Evolutionary conservation across 92 coral and sea anemone species (phyloP).

Genomic region (Hydrozoanthus gracilis): DNA sequence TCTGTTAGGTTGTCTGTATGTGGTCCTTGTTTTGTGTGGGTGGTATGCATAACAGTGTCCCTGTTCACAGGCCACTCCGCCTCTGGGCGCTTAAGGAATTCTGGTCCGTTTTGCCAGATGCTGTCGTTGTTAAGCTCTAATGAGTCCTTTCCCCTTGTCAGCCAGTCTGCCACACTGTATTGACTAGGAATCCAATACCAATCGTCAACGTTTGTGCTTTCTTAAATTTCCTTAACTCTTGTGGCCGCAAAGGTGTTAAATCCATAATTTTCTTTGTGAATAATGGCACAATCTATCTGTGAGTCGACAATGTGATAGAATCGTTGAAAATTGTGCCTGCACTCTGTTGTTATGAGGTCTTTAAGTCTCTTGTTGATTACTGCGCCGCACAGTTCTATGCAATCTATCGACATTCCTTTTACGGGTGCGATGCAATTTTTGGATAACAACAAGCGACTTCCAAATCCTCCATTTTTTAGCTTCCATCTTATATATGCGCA

Average conservation of each 20-base stretch:
- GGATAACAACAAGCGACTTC: constrained; percentile 37
- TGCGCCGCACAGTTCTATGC: constrained; percentile 55
- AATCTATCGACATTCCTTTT: constrained; percentile 52
- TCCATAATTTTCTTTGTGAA: constrained; percentile 62
- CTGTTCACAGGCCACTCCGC: constrained; percentile 12
- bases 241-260: constrained; percentile 76
- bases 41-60: not conserved
- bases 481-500: constrained; percentile 69
- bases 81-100: constrained; percentile 57
- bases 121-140: constrained; percentile 54
- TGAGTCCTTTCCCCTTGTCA: constrained; percentile 77
- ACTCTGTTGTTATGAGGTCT: constrained; percentile 50
- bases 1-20: constrained; percentile 10
- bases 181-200: constrained; percentile 71
- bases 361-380: constrained; percentile 53
- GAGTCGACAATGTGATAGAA: constrained; percentile 62
- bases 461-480: constrained; percentile 38
- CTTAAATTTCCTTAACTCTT: constrained; percentile 68
- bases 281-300: constrained; percentile 57
- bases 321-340: too few species aligned
- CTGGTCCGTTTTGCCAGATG: constrained; percentile 63
- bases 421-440: constrained; percentile 58
- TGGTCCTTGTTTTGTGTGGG: not conserved
- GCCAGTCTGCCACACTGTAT: constrained; percentile 71
- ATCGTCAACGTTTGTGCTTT: constrained; percentile 56